Base-by-base conservation (phyloP, 2,113 vertebrate genomes). In the Bubo blakistoni region DNA sequence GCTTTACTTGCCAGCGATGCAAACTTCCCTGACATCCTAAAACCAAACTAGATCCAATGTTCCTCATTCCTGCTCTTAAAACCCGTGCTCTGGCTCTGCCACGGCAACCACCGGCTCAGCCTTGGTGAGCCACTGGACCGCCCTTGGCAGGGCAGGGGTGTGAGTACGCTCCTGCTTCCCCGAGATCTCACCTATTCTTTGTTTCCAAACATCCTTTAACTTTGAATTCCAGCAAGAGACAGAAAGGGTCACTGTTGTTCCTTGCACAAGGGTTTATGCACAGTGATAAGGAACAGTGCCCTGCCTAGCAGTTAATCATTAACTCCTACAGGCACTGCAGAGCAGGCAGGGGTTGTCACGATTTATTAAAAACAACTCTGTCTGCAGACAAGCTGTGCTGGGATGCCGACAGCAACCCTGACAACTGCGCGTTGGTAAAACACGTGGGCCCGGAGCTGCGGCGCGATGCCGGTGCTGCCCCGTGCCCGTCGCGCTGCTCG, bases 391-490 rank as follows among this genome's bases (percentile, higher is more conserved):
- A 55, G 34, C 58, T 10, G 54, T 11, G 76, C 71, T 18, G 89
- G 47, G 80, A 22, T 15, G 84, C 63, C n/a, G 73, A 12, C 51
- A 81, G 77, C 46, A 7, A 1, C 34, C 34, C 16, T 2, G 4
- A 30, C 34, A 20, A 3, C 30, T 18, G 51, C 7, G 1, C 16
- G 0, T 3, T 4, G 38, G 7, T 13, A 61, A 36, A 32, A 61
- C 34, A 11, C 1, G 0, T 1, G 16, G 32, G 51, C 11, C 3
- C 44, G 27, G 61, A n/a, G 52, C 36, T 11, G 3, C 5, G 2
- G 10, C 3, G 2, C 0, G 9, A 15, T 29, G 36, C 57, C 8
- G 6, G 17, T 25, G 65, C 20, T 36, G 11, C n/a, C 3, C 2
- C 3, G 9, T 25, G 62, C 63, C 26, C 10, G 0, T 12, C 22